Conservation (phyloP, 2,797 vertebrate genomes). For the Prionace glauca region DNA sequence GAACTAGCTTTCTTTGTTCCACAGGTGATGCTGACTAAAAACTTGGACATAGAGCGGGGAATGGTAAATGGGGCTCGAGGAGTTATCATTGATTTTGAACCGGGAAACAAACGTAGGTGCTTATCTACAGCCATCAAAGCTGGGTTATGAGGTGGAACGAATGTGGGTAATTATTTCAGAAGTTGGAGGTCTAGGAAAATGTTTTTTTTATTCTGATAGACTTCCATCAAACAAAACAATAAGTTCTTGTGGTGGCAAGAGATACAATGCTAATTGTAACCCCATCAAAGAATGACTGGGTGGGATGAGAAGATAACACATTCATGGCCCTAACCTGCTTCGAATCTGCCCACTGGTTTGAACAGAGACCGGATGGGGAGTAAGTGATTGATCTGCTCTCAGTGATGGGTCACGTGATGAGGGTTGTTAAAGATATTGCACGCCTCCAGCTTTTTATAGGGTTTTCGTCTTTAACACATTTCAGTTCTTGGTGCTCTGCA, state of each 20-base stretch:
- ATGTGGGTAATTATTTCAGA: not conserved
- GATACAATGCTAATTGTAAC: too few species aligned
- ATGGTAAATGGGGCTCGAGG: conserved; percentile 92
- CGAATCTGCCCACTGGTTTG: too few species aligned
- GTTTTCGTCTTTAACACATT: too few species aligned
- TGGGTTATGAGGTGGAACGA: not conserved
- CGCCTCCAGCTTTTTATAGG: too few species aligned
- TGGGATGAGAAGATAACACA: not conserved
- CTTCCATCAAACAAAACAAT: not conserved
- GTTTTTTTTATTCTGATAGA: not conserved
- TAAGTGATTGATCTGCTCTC: not conserved
- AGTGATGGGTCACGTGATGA: too few species aligned
- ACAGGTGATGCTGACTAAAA: conserved; percentile 94
- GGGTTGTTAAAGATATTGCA: too few species aligned
- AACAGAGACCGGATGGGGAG: not conserved
- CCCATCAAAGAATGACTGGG: not conserved
- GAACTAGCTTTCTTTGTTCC: not conserved
- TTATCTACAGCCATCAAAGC: not conserved
- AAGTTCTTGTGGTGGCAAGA: not conserved
- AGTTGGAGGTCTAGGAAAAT: not conserved
- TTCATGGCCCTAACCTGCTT: not conserved
- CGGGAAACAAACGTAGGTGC: conserved; percentile 67
- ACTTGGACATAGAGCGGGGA: conserved; percentile 78
- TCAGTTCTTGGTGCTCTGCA: too few species aligned
- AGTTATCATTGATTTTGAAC: conserved; percentile 77